Evolutionary conservation across 1,140 invertebrate genomes (phyloP).

Genomic region (Drosophila serrata): DNA sequence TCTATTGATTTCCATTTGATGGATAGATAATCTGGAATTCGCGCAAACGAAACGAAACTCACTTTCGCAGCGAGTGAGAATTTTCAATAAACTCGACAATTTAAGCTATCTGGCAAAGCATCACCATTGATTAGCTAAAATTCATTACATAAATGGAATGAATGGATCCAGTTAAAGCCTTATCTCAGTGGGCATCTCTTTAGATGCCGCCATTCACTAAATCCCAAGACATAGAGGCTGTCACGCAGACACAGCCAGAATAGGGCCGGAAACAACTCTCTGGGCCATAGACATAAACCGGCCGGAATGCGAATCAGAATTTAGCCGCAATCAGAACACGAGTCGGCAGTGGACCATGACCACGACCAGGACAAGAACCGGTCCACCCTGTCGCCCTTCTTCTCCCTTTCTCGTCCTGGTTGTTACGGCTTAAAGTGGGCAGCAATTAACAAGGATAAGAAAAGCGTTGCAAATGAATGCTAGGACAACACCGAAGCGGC

Average conservation of each 20-base stretch:
- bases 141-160: slow-evolving; percentile 18
- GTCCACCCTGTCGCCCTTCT: not conserved
- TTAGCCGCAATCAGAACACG: slow-evolving; percentile 29
- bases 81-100: slow-evolving; percentile 21
- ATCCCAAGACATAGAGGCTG: slow-evolving; percentile 15
- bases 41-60: slow-evolving; percentile 7
- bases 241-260: slow-evolving; percentile 26
- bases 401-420: not conserved
- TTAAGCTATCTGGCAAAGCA: not conserved
- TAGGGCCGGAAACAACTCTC: slow-evolving; percentile 37
- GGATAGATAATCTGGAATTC: slow-evolving; percentile 15
- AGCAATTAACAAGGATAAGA: slow-evolving; percentile 48
- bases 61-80: not conserved
- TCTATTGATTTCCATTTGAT: slow-evolving; percentile 51
- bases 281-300: slow-evolving; percentile 16
- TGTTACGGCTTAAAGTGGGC: slow-evolving; percentile 8
- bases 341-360: slow-evolving; percentile 16
- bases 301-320: slow-evolving; percentile 35
- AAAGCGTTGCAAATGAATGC: not conserved
- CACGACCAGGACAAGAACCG: slow-evolving; percentile 2
- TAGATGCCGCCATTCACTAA: not conserved
- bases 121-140: slow-evolving; percentile 14
- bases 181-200: slow-evolving; percentile 1
- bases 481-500: not conserved
- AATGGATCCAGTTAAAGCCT: slow-evolving; percentile 2